These are phyloP conservation scores for Mesorhabditis spiculigera DNA, from an alignment of 2,888 invertebrate genomes.

Conservation along the genomic window DNA sequence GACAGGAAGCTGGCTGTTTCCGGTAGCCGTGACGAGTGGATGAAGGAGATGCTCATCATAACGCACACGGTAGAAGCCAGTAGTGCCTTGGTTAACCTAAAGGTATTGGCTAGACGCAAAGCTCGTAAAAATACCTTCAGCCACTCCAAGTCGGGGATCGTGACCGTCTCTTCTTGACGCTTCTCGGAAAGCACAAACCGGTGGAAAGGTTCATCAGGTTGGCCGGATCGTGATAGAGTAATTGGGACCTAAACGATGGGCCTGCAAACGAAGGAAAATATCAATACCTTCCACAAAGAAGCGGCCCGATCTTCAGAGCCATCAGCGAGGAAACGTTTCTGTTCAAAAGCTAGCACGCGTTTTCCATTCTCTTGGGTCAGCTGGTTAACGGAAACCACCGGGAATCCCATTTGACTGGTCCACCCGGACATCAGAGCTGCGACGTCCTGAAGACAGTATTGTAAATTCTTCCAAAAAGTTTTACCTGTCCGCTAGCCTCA, in stretches of 20 bases:
- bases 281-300: conserved; percentile 72
- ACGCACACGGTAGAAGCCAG: conserved; percentile 83
- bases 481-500: conserved; percentile 71
- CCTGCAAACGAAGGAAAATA: not conserved
- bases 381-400: conserved; percentile 69
- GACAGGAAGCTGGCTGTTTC: conserved; percentile 76
- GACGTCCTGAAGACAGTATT: conserved; percentile 71
- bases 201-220: conserved; percentile 68
- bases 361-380: conserved; percentile 26
- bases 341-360: conserved; percentile 73
- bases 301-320: conserved; percentile 67
- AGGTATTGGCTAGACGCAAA: conserved; percentile 14
- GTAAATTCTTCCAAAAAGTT: conserved; percentile 1
- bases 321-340: conserved; percentile 80
- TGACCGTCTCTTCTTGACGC: conserved; percentile 71
- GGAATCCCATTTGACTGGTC: conserved; percentile 93
- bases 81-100: conserved; percentile 75
- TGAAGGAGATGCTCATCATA: conserved; percentile 46
- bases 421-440: conserved; percentile 89
- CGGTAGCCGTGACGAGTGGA: conserved; percentile 74
- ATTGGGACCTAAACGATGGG: conserved; percentile 71
- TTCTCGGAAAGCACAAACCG: conserved; percentile 69
- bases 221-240: conserved; percentile 74
- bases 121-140: conserved; percentile 67
- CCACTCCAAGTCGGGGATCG: conserved; percentile 75